Evolutionary conservation across 2,888 invertebrate species (phyloP).

Genomic region (Caenorhabditis panamensis): DNA sequence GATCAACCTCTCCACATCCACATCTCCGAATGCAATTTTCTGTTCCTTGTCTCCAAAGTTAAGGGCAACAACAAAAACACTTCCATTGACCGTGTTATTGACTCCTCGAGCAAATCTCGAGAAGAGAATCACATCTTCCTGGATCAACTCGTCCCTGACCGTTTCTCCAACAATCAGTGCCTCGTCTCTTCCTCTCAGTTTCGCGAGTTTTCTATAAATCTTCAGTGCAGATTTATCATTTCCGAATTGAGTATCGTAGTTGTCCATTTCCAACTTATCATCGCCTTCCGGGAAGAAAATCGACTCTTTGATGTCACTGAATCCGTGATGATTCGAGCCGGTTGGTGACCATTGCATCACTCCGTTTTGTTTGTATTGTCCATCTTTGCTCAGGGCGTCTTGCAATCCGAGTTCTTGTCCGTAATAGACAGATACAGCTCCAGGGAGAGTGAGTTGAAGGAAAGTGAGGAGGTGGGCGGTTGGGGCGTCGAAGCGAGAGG

Average conservation of each 20-base stretch:
- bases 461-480: constrained; percentile 70
- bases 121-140: constrained; percentile 66
- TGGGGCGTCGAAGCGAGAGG: constrained; percentile 66
- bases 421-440: constrained; percentile 71
- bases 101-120: constrained; percentile 56
- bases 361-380: constrained; percentile 46
- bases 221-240: constrained; percentile 67
- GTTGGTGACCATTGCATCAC: constrained; percentile 70
- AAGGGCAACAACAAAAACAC: constrained; percentile 57
- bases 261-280: constrained; percentile 57
- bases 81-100: constrained; percentile 63
- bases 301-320: constrained; percentile 33
- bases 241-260: constrained; percentile 69
- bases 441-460: constrained; percentile 73
- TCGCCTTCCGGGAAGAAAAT: constrained; percentile 69
- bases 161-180: constrained; percentile 69
- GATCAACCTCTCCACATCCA: constrained; percentile 41
- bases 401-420: constrained; percentile 69
- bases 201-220: constrained; percentile 72
- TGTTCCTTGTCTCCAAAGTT: constrained; percentile 66
- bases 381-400: constrained; percentile 36
- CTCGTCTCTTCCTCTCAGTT: constrained; percentile 73
- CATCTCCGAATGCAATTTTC: constrained; percentile 36
- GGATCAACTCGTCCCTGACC: constrained; percentile 55
- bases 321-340: constrained; percentile 67